These are phyloP conservation scores for Narcine bancroftii DNA, from an alignment of 2,113 vertebrate genomes.

Conservation along the genomic window DNA sequence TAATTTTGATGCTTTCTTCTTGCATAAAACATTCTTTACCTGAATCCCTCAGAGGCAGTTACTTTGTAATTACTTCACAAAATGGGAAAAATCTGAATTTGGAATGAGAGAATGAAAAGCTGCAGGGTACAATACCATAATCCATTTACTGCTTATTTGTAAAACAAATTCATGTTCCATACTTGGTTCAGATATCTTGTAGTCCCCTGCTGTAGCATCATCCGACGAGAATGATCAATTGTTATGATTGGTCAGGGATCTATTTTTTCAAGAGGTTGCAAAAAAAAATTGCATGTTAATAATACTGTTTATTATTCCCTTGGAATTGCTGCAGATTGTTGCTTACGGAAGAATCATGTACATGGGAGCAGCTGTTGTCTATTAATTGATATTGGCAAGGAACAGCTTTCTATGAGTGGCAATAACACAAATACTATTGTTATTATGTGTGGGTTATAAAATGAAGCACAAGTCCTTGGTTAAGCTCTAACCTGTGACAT, in stretches of 20 bases:
- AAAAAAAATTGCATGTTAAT: neutral
- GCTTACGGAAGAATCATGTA: neutral
- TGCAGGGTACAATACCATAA: neutral
- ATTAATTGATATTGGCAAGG: neutral
- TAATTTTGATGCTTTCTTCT: neutral
- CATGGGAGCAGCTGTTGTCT: neutral
- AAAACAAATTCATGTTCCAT: neutral
- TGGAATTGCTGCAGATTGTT: neutral
- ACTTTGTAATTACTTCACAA: neutral
- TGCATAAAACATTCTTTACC: neutral
- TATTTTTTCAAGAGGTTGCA: conserved; percentile 3
- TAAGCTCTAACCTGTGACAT: neutral
- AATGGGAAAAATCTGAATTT: neutral
- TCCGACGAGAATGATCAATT: neutral
- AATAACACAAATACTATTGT: neutral
- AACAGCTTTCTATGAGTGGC: neutral
- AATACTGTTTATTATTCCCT: neutral
- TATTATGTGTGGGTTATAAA: neutral
- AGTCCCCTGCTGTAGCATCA: neutral
- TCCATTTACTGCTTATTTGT: conserved; percentile 1
- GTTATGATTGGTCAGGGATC: neutral
- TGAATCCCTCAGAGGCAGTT: neutral
- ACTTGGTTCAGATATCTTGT: neutral
- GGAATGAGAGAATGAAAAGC: neutral
- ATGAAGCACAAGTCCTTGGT: neutral